Base-by-base conservation (phyloP, 2,888 invertebrate genomes). In the Melanostoma scalare region DNA sequence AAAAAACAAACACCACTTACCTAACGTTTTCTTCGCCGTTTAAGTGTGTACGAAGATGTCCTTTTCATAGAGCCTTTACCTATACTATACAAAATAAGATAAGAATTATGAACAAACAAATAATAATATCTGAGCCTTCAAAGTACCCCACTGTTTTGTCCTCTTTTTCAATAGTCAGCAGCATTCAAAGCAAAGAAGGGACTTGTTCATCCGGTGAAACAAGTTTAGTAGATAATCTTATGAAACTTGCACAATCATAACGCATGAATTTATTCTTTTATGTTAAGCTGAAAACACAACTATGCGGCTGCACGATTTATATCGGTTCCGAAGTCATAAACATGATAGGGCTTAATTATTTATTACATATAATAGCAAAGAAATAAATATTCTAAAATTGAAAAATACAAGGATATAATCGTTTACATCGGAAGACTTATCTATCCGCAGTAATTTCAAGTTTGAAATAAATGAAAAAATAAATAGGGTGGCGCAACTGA, bases 91-190 rank as follows among this genome's bases (percentile, higher is more conserved):
- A 35, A 52, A 42, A 44, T n/a, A 68, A 53, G 61, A 63, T 61
- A 65, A 46, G 20, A 75, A 46, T 67, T 67, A 67, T 71, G 61
- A 33, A 53, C 36, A 72, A 81, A 76, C 53, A 72, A 71, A 1
- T 20, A 20, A 67, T 72, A 76, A 76, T 72, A 58, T 67, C 33
- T 20, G 38, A 60, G 71, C 42, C 61, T 52, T 53, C 3, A 46
- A 53, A 73, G 31, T 35, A 48, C 53, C 40, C 36, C 58, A 42
- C 33, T 53, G 40, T 63, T 40, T 30, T 20, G 33, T 52, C 6
- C 6, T 1, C 2, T 40, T 20, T 20, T 20, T 20, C 20, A 20
- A 20, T 20, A 36, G 35, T 60, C 33, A 75, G 58, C 67, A 42
- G 40, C 63, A 50, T 48, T 33, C 44, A 30, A 8, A 42, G 35